Base-by-base conservation (phyloP, 2,888 invertebrate species). In the Brachyopa scutellaris region DNA sequence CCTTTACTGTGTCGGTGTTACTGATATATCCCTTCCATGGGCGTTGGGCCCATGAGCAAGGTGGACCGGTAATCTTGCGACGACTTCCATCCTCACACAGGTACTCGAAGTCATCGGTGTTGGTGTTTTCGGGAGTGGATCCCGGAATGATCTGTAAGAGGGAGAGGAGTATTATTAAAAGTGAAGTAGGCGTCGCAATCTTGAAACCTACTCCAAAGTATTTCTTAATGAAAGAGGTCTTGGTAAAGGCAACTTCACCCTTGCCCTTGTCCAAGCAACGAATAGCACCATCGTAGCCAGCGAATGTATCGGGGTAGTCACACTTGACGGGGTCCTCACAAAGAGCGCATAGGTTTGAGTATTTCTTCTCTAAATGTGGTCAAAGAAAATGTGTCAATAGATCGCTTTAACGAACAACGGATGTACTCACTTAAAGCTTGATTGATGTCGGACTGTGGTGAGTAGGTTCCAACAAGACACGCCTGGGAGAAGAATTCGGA, bases 211-310 rank as follows among this genome's bases (percentile, higher is more conserved):
- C 94, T 67, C 95, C 95, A 87, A 96, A 95, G 92, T 95, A 95
- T 88, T 95, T 94, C 87, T 94, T 92, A 36, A 96, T 95, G 86
- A 92, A 96, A 86, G 95, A 95, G 77, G 95, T 94, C 89, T 96
- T 96, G 9, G 95, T 96, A 91, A 96, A 97, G 9, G 97, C 97
- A 1, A 97, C 94, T 86, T 97, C 94, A 0, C 97, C 97, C 1
- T 94, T 94, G 84, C 95, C 95, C 85, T 95, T 94, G 1, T 94
- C 94, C 76, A 97, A 90, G 88, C 97, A 97, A 21, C 94, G 92
- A 47, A 97, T 91, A 0, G 97, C 96, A 0, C 97, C 97, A 83
- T 95, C 95, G 88, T 97, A 97, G 1, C 97, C 97, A 13, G 96
- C 95, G 90, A 92, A 96, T 57, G 93, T 93, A 88, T 97, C 97